These are phyloP conservation scores for Nasua narica DNA, from an alignment of 2,797 vertebrate species.

Conservation along the genomic window DNA sequence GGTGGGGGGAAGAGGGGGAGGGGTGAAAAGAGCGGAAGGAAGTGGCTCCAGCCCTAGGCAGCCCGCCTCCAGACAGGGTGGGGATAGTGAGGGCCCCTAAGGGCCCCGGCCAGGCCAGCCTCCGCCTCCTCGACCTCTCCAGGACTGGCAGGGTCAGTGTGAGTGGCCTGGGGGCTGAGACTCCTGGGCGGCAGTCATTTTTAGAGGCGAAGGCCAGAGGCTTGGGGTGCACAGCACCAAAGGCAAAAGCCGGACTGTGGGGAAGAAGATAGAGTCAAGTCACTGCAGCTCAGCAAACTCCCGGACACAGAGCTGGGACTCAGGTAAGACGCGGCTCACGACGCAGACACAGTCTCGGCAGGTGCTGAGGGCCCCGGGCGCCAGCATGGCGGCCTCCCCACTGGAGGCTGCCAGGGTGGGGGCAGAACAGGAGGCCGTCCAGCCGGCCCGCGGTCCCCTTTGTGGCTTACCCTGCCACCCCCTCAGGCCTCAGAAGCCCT, in stretches of 20 bases:
- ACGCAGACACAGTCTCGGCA: neutral
- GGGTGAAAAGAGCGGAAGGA: neutral
- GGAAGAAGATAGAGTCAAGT: neutral
- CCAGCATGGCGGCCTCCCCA: neutral
- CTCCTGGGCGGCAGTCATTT: neutral
- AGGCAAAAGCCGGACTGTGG: neutral
- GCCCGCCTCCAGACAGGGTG: neutral
- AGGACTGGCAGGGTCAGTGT: neutral
- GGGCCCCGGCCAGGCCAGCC: neutral
- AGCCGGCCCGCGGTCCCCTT: neutral
- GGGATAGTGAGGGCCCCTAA: neutral
- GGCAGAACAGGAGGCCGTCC: neutral
- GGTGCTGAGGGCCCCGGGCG: neutral
- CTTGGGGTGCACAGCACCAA: neutral
- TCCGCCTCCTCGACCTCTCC: neutral
- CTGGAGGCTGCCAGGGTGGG: neutral
- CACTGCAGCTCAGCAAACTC: neutral
- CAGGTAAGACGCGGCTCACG: neutral
- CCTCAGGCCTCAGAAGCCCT: fast-evolving
- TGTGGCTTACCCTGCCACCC: fast-evolving
- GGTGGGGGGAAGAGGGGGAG: neutral
- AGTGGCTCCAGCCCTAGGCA: neutral
- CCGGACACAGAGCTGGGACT: neutral
- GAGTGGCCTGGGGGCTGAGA: neutral
- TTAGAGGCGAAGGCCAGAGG: neutral